A percentile compares a stretch with the other conserved stretches of the same genome.
phyloP scores from a whole-genome alignment of 2,888 invertebrate genomes.

The Aproaerema taeniolella region DNA sequence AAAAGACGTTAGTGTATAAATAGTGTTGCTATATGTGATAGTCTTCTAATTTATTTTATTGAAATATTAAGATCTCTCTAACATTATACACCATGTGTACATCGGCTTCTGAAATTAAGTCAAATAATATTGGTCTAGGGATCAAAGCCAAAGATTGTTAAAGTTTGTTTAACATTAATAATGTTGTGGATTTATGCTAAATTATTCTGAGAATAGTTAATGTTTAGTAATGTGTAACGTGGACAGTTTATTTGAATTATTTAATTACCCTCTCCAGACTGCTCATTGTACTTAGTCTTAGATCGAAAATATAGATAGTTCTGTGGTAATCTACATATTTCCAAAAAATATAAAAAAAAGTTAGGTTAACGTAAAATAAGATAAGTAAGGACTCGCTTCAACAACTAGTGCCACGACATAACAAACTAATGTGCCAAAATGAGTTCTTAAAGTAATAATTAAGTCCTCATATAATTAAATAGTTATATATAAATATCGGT shows the following conservation, averaged over 20 bases:
- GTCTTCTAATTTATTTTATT: slow-evolving; percentile 71
- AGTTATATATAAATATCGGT: no score
- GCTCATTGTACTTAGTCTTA: slow-evolving; percentile 70
- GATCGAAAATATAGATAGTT: slow-evolving; percentile 60
- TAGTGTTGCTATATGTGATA: slow-evolving; percentile 77
- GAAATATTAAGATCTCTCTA: slow-evolving; percentile 65
- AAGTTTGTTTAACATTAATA: slow-evolving; percentile 75
- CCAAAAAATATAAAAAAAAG: slow-evolving; percentile 61
- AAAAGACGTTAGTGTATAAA: slow-evolving; percentile 72
- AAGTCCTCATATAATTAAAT: background rate
- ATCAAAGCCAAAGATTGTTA: slow-evolving; percentile 91
- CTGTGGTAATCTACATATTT: slow-evolving; percentile 66
- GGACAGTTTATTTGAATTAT: slow-evolving; percentile 57
- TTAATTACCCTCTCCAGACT: slow-evolving; percentile 74
- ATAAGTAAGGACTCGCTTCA: slow-evolving; percentile 61
- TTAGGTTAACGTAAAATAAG: slow-evolving; percentile 58
- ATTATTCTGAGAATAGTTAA: slow-evolving; percentile 72
- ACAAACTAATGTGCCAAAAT: slow-evolving; percentile 61
- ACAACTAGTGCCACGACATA: slow-evolving; percentile 51
- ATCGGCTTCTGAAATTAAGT: slow-evolving; percentile 61
- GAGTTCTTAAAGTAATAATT: slow-evolving; percentile 5
- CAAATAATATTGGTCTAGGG: slow-evolving; percentile 84
- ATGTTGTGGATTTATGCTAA: slow-evolving; percentile 75
- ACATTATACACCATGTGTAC: slow-evolving; percentile 54
- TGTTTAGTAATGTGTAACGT: slow-evolving; percentile 58